Base-by-base conservation (phyloP, 2,113 vertebrate genomes). In the Eptesicus fuscus region DNA sequence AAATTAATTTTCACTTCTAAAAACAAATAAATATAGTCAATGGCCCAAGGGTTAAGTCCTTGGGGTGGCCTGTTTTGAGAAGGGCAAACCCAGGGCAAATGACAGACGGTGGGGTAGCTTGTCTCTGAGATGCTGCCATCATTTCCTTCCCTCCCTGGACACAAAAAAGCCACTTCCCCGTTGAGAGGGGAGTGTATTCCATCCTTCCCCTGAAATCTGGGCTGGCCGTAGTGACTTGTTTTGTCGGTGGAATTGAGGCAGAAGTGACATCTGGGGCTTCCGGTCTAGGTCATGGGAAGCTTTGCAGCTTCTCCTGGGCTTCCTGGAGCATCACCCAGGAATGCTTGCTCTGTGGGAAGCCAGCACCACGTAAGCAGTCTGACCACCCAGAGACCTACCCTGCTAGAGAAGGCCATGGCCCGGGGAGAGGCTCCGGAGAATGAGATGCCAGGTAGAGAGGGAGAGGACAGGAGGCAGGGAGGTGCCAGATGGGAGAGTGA, bases 401-500 rank as follows among this genome's bases (percentile, higher is more conserved):
- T 25, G 40, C 22, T 61, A 44, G 44, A 44, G 67, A 51, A 35
- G 67, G 30, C 17, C 47, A 51, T 2, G 9, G 25, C 40, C 6
- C 37, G 23, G 23, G 10, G 76, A 53, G 14, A 37, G 40, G 12
- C 9, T 25, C 40, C 9, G 32, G 23, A 63, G 4, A 18, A 76
- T 28, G 28, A 44, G 23, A 61, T 35, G 7, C 25, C 28, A 40
- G 9, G 22, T 2, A 53, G 56, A 18, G n/a, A 56, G 3, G 23
- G 40, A 49, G 17, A 25, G 16, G 28, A 42, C 32, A 23, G 74
- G 28, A 35, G 76, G 14, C 32, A 7, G 9, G 1, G 16, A 86
- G 28, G 32, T 7, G 12, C 25, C 32, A 40, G 32, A 30, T 0
- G 0, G n/a, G 8, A 25, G 13, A 85, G 4, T 47, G 16, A 17